These are phyloP conservation scores for Paracentrotus lividus DNA, from an alignment of 53 echinoderm and acorn worm species.

Conservation along the genomic window DNA sequence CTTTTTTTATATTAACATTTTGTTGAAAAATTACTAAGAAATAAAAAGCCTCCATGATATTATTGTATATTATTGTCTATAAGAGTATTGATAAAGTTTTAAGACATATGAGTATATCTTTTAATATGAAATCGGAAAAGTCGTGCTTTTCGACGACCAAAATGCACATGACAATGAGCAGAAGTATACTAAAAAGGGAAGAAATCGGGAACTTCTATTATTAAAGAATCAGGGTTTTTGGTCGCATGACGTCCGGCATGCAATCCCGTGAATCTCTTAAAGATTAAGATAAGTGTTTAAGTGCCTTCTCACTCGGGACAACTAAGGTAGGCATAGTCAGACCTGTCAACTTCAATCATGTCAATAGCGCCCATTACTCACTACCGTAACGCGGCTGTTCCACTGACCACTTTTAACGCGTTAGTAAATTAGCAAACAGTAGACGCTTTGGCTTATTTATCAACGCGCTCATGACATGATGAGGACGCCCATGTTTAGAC, in stretches of 20 bases:
- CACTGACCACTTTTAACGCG: neutral
- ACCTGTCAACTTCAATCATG: neutral
- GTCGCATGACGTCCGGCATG: neutral
- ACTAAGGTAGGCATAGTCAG: neutral
- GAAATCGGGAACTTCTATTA: neutral
- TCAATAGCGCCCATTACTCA: slow-evolving; percentile 1
- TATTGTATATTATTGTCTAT: no score
- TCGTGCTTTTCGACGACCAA: neutral
- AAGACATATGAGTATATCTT: neutral
- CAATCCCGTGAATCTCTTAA: neutral
- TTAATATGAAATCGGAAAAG: neutral
- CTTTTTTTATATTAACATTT: no score
- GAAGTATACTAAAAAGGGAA: neutral
- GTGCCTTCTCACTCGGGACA: neutral
- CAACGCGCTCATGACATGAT: slow-evolving; percentile 14
- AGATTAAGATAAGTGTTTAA: slow-evolving; percentile 50
- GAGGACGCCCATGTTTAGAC: neutral
- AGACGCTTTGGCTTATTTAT: slow-evolving; percentile 22
- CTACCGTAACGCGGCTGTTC: neutral
- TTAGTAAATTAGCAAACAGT: slow-evolving; percentile 43
- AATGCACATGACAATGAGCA: neutral
- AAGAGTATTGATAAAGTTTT: no score
- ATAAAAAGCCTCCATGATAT: no score
- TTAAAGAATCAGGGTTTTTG: neutral
- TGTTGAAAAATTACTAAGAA: no score